Conservation (phyloP, 1,140 invertebrate species). For the Bombus vancouverensis region DNA sequence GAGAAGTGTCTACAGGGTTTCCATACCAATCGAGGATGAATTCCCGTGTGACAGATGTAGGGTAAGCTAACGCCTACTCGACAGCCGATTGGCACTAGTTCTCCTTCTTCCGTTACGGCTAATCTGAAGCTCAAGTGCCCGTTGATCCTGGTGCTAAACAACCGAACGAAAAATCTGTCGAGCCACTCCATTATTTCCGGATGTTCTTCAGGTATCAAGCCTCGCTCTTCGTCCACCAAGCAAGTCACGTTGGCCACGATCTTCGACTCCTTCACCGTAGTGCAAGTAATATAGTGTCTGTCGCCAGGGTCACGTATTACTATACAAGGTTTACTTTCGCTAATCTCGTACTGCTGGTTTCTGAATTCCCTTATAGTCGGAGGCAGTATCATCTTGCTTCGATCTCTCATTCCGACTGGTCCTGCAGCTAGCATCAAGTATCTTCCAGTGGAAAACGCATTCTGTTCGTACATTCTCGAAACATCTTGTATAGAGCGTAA, state of each 20-base stretch:
- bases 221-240: slow-evolving; percentile 86
- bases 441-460: slow-evolving; percentile 84
- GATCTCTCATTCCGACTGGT: slow-evolving; percentile 87
- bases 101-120: slow-evolving; percentile 82
- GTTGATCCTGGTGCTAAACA: slow-evolving; percentile 85
- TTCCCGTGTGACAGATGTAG: slow-evolving; percentile 89
- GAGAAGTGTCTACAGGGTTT: slow-evolving; percentile 85
- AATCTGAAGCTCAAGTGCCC: slow-evolving; percentile 90
- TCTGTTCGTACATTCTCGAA: slow-evolving; percentile 86
- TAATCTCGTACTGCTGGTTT: slow-evolving; percentile 87
- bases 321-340: slow-evolving; percentile 89
- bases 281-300: slow-evolving; percentile 90
- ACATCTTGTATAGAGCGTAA: slow-evolving; percentile 87
- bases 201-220: slow-evolving; percentile 87
- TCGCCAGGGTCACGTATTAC: slow-evolving; percentile 88
- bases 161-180: slow-evolving; percentile 86
- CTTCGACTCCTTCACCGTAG: slow-evolving; percentile 88
- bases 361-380: slow-evolving; percentile 83
- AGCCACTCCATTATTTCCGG: slow-evolving; percentile 88
- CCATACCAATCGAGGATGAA: slow-evolving; percentile 86
- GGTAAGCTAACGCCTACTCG: slow-evolving; percentile 89
- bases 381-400: slow-evolving; percentile 87
- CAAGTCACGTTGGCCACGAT: slow-evolving; percentile 91
- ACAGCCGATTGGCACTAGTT: slow-evolving; percentile 85
- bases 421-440: slow-evolving; percentile 89